A percentile compares a stretch with the other conserved stretches of the same genome.
These are phyloP conservation scores for Dioctria linearis DNA, from an alignment of 2,888 invertebrate genomes.

Conservation along the genomic window DNA sequence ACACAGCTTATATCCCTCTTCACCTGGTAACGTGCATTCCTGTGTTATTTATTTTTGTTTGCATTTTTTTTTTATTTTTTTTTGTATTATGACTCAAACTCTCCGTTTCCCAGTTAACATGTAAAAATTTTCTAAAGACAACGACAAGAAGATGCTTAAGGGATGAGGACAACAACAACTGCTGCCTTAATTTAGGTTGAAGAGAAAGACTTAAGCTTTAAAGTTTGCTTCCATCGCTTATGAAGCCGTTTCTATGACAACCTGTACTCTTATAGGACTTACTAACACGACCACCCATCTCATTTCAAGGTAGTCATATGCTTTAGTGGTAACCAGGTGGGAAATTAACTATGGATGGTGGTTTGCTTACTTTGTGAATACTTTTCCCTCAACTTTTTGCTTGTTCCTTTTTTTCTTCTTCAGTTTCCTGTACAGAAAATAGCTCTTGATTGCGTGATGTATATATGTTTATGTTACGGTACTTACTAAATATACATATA, in stretches of 20 bases:
- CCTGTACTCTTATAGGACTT: no score
- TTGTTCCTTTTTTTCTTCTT: constrained; percentile 13
- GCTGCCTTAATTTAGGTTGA: constrained; percentile 31
- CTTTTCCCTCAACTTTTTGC: not conserved
- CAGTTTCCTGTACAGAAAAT: constrained; percentile 2
- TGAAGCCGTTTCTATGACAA: constrained; percentile 20
- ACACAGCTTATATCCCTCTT: no score
- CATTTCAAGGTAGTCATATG: constrained; percentile 22
- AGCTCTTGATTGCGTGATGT: constrained; percentile 38
- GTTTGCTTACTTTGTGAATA: constrained; percentile 25
- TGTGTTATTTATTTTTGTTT: no score
- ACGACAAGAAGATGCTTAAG: not conserved
- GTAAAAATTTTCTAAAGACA: no score
- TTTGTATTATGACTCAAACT: no score
- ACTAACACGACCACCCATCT: not conserved
- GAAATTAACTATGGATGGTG: constrained; percentile 43
- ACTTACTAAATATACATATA: not conserved
- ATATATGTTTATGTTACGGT: not conserved
- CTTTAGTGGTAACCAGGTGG: constrained; percentile 31
- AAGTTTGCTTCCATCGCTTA: constrained; percentile 12
- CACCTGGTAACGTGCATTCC: no score
- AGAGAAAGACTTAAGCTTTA: not conserved
- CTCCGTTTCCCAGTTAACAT: no score
- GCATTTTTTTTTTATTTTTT: no score
- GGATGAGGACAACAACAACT: constrained; percentile 5